These are phyloP conservation scores for Oreohelix idahoensis DNA, from an alignment of 1,140 invertebrate species.

Conservation along the genomic window DNA sequence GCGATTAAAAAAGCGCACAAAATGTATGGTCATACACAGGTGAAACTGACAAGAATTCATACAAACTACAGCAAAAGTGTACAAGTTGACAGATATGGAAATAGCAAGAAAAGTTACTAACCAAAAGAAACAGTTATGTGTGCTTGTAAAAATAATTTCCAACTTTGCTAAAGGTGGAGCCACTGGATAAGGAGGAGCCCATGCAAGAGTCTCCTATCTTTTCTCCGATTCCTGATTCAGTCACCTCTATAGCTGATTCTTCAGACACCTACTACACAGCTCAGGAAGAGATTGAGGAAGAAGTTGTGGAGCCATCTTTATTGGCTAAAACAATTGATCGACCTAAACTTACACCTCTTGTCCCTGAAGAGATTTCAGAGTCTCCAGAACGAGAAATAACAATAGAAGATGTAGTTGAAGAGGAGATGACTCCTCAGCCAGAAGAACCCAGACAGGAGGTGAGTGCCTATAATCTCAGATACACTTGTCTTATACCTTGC, in stretches of 20 bases:
- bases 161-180: constrained; percentile 30
- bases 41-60: too few species aligned
- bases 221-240: constrained; percentile 45
- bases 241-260: constrained; percentile 41
- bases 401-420: constrained; percentile 42
- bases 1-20: too few species aligned
- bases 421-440: constrained; percentile 42
- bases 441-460: constrained; percentile 47
- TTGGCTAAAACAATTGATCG: constrained; percentile 53
- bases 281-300: constrained; percentile 60
- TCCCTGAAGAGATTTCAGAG: constrained; percentile 52
- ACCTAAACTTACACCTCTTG: constrained; percentile 51
- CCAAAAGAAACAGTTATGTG: neutral
- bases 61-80: too few species aligned
- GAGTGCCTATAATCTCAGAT: neutral
- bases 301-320: constrained; percentile 56
- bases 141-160: neutral
- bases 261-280: constrained; percentile 50
- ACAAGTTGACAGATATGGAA: too few species aligned
- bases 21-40: too few species aligned
- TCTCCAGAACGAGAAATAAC: constrained; percentile 51
- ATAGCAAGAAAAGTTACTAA: too few species aligned
- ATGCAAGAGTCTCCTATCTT: constrained; percentile 42
- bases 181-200: constrained; percentile 43
- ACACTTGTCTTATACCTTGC: too few species aligned